Evolutionary conservation across 2,888 invertebrate species (phyloP).

Genomic region (Platycheirus albimanus): DNA sequence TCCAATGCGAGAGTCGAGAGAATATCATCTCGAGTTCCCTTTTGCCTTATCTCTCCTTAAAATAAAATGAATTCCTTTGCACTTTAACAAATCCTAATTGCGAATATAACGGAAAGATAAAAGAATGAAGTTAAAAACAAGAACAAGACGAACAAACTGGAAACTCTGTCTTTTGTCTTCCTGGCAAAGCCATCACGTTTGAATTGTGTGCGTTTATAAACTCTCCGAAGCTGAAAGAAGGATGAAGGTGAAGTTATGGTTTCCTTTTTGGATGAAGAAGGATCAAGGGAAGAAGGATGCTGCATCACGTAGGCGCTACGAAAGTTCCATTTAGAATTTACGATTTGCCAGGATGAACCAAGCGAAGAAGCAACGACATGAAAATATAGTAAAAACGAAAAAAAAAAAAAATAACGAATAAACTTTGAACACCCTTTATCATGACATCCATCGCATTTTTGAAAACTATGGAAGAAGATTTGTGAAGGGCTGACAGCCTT

Average conservation of each 20-base stretch:
- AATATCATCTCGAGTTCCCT: slow-evolving; percentile 17
- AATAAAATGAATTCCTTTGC: slow-evolving; percentile 67
- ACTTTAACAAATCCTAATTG: slow-evolving; percentile 68
- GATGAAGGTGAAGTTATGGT: slow-evolving; percentile 20
- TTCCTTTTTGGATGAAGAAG: slow-evolving; percentile 3
- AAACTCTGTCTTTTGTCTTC: slow-evolving; percentile 41
- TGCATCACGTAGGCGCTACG: slow-evolving; percentile 62
- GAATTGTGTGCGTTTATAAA: slow-evolving; percentile 44
- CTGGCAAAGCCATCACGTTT: slow-evolving; percentile 56
- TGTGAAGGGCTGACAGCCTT: slow-evolving; percentile 10
- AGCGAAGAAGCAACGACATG: slow-evolving; percentile 12
- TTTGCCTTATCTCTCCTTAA: slow-evolving; percentile 27
- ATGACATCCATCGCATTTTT: slow-evolving; percentile 56
- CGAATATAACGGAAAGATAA: slow-evolving; percentile 63
- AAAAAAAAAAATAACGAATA: slow-evolving; percentile 12
- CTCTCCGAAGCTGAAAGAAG: slow-evolving; percentile 14
- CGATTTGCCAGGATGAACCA: slow-evolving; percentile 42
- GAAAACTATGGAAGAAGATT: slow-evolving; percentile 29
- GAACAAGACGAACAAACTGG: slow-evolving; percentile 21
- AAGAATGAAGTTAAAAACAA: slow-evolving; percentile 33
- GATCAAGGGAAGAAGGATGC: slow-evolving; percentile 7
- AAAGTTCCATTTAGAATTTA: slow-evolving; percentile 66
- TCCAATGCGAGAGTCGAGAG: slow-evolving; percentile 9
- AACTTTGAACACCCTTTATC: slow-evolving; percentile 61
- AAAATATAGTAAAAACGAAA: slow-evolving; percentile 3